A percentile compares a stretch with the other conserved stretches of the same genome.
phyloP scores from a whole-genome alignment of 2,113 vertebrate genomes.

The Syngnathoides biaculeatus region DNA sequence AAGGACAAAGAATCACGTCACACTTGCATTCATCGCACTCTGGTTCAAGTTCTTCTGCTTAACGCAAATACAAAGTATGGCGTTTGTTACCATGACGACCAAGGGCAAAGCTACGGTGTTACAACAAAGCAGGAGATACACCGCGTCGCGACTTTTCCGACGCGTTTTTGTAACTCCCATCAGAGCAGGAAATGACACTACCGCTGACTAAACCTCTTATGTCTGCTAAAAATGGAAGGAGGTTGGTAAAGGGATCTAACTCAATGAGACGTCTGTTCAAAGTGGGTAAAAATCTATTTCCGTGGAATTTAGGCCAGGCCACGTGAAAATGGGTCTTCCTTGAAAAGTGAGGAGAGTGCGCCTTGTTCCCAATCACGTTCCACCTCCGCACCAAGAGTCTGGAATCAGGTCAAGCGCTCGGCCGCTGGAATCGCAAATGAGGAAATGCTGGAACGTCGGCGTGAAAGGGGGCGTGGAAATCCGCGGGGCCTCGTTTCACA shows the following conservation, averaged over 20 bases:
- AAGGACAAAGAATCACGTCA: too few relatives aligned
- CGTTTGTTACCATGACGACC: too few relatives aligned
- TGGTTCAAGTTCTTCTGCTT: too few relatives aligned
- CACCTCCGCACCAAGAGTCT: neutral
- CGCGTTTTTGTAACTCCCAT: too few relatives aligned
- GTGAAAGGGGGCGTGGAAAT: neutral
- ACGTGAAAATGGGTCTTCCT: neutral
- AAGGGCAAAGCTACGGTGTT: too few relatives aligned
- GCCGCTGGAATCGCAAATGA: neutral
- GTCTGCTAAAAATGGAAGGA: neutral
- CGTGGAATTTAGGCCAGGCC: neutral
- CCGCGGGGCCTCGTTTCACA: neutral
- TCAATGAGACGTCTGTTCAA: neutral
- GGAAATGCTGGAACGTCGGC: neutral
- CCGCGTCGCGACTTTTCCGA: too few relatives aligned
- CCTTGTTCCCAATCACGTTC: neutral
- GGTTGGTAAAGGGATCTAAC: neutral
- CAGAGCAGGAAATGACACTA: too few relatives aligned
- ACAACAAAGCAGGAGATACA: too few relatives aligned
- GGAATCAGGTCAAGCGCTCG: neutral
- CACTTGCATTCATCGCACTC: too few relatives aligned
- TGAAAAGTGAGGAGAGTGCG: neutral
- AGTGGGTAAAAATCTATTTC: conserved; percentile 2
- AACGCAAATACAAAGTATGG: too few relatives aligned
- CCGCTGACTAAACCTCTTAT: too few relatives aligned